Evolutionary conservation across 2,888 invertebrate species (phyloP).

Genomic region (Dicyrtoma fusca): DNA sequence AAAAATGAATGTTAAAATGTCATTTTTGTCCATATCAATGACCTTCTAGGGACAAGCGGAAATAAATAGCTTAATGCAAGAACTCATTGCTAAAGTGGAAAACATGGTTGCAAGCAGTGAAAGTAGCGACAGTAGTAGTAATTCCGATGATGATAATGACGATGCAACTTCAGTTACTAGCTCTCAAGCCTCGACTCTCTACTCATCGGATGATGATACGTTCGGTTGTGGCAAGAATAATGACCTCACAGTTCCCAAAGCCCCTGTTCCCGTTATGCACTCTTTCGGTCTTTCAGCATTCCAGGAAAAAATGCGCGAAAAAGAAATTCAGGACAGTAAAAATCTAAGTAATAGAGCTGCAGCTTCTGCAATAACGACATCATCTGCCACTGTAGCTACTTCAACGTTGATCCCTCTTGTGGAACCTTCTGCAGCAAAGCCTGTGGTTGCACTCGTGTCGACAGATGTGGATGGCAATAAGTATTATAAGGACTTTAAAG

Average conservation of each 20-base stretch:
- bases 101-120: background rate
- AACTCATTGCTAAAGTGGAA: conserved; percentile 28
- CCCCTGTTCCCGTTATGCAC: conserved; percentile 34
- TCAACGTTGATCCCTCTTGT: too few species aligned
- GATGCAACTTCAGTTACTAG: conserved; percentile 7
- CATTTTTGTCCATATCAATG: too few species aligned
- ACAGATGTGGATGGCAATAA: conserved; percentile 54
- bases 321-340: conserved; percentile 17
- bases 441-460: conserved; percentile 32
- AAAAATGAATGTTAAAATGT: too few species aligned
- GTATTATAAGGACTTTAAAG: conserved; percentile 45
- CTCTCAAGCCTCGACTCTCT: conserved; percentile 19
- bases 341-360: background rate
- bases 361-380: background rate
- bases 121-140: conserved; percentile 9
- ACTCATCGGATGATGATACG: conserved; percentile 32
- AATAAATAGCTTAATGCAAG: conserved; percentile 16
- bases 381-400: background rate
- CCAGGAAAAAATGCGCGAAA: conserved; percentile 41
- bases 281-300: conserved; percentile 48
- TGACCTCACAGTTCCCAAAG: conserved; percentile 1
- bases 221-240: background rate
- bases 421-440: background rate
- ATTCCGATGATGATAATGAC: background rate
- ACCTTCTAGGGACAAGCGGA: conserved; percentile 24